A percentile compares a stretch with the other conserved stretches of the same genome.
Evolutionary conservation across 92 coral and sea anemone species (phyloP).

Genomic region (Muricea muricata): DNA sequence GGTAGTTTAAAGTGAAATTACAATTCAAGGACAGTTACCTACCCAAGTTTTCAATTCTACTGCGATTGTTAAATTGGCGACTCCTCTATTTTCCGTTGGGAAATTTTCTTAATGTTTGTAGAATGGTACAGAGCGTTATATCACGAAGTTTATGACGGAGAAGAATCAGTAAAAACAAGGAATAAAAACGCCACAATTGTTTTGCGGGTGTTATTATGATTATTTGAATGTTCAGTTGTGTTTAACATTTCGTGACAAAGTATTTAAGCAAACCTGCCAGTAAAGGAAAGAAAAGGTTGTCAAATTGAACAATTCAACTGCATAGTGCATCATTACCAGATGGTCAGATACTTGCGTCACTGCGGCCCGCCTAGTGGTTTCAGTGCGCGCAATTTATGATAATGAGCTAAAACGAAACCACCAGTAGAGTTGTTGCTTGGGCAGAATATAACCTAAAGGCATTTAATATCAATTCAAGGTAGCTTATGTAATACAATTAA

Average conservation of each 20-base stretch:
- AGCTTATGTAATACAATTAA: too few relatives aligned
- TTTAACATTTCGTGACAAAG: neutral
- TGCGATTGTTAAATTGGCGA: too few relatives aligned
- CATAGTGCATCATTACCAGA: neutral
- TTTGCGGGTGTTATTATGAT: neutral
- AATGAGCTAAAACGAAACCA: neutral
- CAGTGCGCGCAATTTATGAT: conserved; percentile 2
- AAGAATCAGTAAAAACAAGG: too few relatives aligned
- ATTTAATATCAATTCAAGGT: too few relatives aligned
- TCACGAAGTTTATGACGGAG: too few relatives aligned
- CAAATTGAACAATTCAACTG: neutral
- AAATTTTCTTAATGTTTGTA: too few relatives aligned
- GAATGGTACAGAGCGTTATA: too few relatives aligned
- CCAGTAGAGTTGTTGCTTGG: neutral
- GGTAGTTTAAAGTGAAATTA: too few relatives aligned
- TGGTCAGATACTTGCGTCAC: neutral
- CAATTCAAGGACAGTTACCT: too few relatives aligned
- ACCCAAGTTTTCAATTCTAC: too few relatives aligned
- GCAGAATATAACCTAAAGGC: neutral
- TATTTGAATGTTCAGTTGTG: neutral
- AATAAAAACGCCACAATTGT: neutral
- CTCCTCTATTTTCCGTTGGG: too few relatives aligned
- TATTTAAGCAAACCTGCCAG: neutral
- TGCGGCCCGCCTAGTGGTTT: neutral
- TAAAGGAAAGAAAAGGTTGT: neutral